These are phyloP conservation scores for Galemys pyrenaicus DNA, from an alignment of 2,113 vertebrate genomes.

Conservation along the genomic window DNA sequence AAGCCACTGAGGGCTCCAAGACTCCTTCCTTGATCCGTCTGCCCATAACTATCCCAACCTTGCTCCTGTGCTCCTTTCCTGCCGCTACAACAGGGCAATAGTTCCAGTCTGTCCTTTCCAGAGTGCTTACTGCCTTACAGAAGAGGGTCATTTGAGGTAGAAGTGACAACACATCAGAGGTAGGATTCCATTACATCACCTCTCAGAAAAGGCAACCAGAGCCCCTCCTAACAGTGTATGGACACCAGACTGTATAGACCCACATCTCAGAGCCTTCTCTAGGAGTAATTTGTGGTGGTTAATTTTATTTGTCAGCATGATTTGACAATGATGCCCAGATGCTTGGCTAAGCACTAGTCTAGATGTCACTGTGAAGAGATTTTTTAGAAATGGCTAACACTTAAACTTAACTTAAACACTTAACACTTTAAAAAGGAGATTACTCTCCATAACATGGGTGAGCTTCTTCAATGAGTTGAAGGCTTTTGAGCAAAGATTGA, in stretches of 20 bases:
- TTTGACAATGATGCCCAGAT: background rate
- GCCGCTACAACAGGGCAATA: too few relatives aligned
- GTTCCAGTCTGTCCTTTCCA: background rate
- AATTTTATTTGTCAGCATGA: background rate
- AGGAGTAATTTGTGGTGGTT: background rate
- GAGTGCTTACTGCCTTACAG: background rate
- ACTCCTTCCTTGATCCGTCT: too few relatives aligned
- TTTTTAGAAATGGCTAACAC: background rate
- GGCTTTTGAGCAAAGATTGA: background rate
- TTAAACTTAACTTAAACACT: too few relatives aligned
- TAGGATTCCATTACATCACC: background rate
- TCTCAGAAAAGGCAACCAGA: background rate
- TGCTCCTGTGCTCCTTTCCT: too few relatives aligned
- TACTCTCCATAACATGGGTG: background rate
- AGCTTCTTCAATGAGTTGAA: background rate
- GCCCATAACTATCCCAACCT: too few relatives aligned
- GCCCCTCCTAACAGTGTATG: background rate
- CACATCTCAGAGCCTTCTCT: background rate
- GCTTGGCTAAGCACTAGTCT: background rate
- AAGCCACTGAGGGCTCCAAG: too few relatives aligned
- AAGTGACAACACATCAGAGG: background rate
- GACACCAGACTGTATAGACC: background rate
- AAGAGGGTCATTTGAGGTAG: too few relatives aligned
- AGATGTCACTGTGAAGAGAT: background rate
- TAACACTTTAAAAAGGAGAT: conserved; percentile 13